Base-by-base conservation (phyloP, 2,888 invertebrate species). In the Hirtodrosophila duncani region DNA sequence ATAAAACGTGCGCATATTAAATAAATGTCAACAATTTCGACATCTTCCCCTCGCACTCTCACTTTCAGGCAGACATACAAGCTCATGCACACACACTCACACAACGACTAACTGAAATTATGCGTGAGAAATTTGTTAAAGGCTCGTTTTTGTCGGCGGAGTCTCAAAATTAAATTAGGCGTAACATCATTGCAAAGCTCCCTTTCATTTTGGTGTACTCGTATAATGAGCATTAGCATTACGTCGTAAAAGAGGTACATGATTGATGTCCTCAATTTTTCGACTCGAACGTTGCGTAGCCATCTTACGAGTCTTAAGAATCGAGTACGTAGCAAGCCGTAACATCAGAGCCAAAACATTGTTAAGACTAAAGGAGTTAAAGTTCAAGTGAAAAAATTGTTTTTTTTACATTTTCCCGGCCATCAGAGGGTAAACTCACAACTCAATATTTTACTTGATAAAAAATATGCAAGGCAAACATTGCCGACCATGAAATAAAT, bases 1-100 rank as follows among this genome's bases (percentile, higher is more conserved):
- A 81, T 77, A 78, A 81, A 78, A 78, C 75, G 75, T 81, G 75
- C 79, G 79, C 75, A 79, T 77, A 77, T 77, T 77, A 81, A 77
- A 77, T 77, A 77, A 77, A 79, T 77, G 79, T 77, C 79, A 77
- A 81, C 74, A 78, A 74, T 74, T 51, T 81, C 46, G 59, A 49
- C 59, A 62, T 60, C 63, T 34, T 48, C 48, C 24, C n/a, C 21
- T 20, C 30, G 39, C 24, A 10, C 34, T n/a, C 14, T 4, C 26
- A 14, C 21, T 14, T 24, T 20, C 26, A 20, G 26, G 6, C 8
- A 30, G 7, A 17, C 16, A 24, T 41, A 36, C 37, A 57, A 30
- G 49, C 46, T 36, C 34, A 44, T 8, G 9, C 21, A 16, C 30
- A 11, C 21, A 42, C 37, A 8, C 20, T 11, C 10, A n/a, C 16